Percentiles rank a stretch among this genome's conserved stretches.
phyloP scores from a whole-genome alignment of 2,797 vertebrate genomes.

The Rhinatrema bivittatum region DNA sequence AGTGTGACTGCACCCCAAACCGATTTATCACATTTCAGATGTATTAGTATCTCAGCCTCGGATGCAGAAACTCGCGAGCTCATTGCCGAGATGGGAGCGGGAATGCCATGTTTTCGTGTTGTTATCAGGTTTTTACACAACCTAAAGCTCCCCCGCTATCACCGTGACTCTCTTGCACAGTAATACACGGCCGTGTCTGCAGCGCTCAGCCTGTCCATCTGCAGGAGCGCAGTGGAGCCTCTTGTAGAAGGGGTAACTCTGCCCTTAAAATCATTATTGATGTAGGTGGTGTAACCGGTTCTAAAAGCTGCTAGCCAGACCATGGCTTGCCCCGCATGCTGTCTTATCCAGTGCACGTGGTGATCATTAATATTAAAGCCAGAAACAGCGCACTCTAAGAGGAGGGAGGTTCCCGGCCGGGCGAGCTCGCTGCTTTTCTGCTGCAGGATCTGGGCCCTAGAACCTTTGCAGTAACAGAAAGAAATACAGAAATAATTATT shows the following conservation, averaged over 20 bases:
- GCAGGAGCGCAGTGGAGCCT: slow-evolving; percentile 9
- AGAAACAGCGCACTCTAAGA: slow-evolving; percentile 3
- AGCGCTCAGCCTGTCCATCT: neutral
- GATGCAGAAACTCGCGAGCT: no score
- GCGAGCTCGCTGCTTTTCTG: neutral
- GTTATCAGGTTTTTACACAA: neutral
- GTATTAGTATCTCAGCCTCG: no score
- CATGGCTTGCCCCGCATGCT: neutral
- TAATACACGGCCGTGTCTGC: slow-evolving; percentile 9
- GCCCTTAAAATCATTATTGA: neutral
- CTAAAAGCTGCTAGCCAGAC: slow-evolving; percentile 8
- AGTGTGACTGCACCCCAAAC: no score
- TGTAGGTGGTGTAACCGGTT: neutral
- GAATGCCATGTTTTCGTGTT: no score
- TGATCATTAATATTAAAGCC: slow-evolving; percentile 12
- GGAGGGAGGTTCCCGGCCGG: neutral
- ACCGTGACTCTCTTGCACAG: slow-evolving; percentile 1
- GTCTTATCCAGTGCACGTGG: slow-evolving; percentile 12
- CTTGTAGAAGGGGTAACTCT: slow-evolving; percentile 7
- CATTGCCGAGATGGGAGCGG: no score
- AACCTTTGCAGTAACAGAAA: neutral
- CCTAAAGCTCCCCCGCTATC: neutral
- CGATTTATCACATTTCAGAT: no score
- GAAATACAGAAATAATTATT: no score
- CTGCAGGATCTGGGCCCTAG: neutral